A percentile compares a stretch with the other conserved stretches of the same genome.
phyloP scores from a whole-genome alignment of 2,888 invertebrate genomes.

The Epirrhoe alternata region DNA sequence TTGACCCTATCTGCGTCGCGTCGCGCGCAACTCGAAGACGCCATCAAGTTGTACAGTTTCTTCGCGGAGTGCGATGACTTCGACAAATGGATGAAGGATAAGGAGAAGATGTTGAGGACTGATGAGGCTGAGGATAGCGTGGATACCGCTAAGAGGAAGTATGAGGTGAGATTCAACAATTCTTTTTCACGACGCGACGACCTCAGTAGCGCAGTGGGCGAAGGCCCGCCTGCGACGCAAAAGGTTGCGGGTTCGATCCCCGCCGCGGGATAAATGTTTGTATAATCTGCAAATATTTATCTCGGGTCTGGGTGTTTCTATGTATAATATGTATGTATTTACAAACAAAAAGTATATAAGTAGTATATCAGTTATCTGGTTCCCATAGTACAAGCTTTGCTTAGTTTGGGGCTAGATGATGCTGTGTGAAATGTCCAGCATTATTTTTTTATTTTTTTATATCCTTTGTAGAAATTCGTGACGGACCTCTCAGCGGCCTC shows the following conservation, averaged over 20 bases:
- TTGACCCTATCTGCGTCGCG: conserved; percentile 92
- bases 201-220: neutral
- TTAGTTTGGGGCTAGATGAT: too few relatives aligned
- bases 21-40: conserved; percentile 94
- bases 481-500: conserved; percentile 98
- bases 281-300: too few relatives aligned
- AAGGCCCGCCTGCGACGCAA: too few relatives aligned
- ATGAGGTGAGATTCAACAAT: conserved; percentile 86
- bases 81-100: conserved; percentile 98
- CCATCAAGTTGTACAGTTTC: conserved; percentile 96
- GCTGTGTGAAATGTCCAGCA: too few relatives aligned
- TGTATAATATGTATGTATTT: too few relatives aligned
- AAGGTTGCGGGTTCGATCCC: too few relatives aligned
- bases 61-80: conserved; percentile 99
- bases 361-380: too few relatives aligned
- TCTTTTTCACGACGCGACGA: too few relatives aligned
- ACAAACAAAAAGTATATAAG: too few relatives aligned
- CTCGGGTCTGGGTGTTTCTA: too few relatives aligned
- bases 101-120: conserved; percentile 93
- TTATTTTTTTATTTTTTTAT: neutral
- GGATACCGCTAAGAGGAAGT: conserved; percentile 96
- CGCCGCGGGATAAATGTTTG: too few relatives aligned
- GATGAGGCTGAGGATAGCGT: conserved; percentile 95
- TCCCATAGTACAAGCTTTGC: too few relatives aligned
- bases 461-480: conserved; percentile 89